Conservation (phyloP, 1,140 invertebrate genomes). For the Anadara kagoshimensis region DNA sequence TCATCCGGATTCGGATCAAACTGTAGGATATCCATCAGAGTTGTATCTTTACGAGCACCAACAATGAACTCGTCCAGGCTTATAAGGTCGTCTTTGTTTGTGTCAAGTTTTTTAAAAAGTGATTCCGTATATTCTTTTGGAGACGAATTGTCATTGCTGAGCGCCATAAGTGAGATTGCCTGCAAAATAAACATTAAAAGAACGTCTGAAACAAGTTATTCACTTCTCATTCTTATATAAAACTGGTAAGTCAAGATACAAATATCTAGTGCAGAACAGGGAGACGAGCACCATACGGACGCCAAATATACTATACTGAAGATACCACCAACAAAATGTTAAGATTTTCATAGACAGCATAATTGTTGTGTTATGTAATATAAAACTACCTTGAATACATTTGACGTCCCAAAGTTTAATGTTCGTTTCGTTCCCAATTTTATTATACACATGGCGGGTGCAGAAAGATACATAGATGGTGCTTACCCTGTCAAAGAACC, state of each 20-base stretch:
- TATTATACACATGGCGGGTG: too few species aligned
- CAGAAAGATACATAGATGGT: too few species aligned
- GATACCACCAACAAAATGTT: too few species aligned
- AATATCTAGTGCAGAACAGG: background rate
- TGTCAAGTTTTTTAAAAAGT: slow-evolving; percentile 27
- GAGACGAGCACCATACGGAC: too few species aligned
- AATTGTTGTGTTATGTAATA: too few species aligned
- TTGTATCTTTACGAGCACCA: slow-evolving; percentile 16
- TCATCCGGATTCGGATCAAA: slow-evolving; percentile 7
- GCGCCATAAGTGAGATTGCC: slow-evolving; percentile 30
- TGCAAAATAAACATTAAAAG: slow-evolving; percentile 5
- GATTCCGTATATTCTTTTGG: slow-evolving; percentile 22
- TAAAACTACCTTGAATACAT: too few species aligned
- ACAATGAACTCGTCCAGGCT: slow-evolving; percentile 25
- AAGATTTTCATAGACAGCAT: too few species aligned
- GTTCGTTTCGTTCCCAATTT: too few species aligned
- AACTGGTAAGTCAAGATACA: background rate
- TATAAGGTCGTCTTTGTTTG: slow-evolving; percentile 21
- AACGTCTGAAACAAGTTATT: background rate
- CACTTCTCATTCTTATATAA: background rate
- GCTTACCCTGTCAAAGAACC: too few species aligned
- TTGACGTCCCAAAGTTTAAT: too few species aligned
- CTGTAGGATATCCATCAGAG: slow-evolving; percentile 24
- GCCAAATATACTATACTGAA: too few species aligned
- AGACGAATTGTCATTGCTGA: slow-evolving; percentile 13